Conservation (phyloP, 2,888 invertebrate species). For the Gerosis bhagava region DNA sequence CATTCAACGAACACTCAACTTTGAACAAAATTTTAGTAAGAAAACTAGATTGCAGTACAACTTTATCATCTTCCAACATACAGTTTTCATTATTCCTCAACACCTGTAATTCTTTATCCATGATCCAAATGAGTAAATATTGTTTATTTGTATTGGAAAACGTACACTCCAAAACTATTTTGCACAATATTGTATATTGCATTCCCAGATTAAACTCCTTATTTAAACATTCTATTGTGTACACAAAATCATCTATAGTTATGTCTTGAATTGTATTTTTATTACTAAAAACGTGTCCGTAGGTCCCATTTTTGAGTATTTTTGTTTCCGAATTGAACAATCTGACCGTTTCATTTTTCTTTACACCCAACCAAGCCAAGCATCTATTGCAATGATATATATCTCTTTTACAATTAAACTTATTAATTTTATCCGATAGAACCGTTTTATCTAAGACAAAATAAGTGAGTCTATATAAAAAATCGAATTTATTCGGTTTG, state of each 20-base stretch:
- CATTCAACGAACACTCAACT: constrained; percentile 64
- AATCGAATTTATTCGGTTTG: constrained; percentile 76
- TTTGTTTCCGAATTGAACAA: constrained; percentile 82
- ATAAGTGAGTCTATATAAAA: constrained; percentile 81
- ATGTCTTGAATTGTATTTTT: constrained; percentile 45
- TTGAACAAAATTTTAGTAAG: constrained; percentile 83
- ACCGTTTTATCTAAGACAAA: constrained; percentile 70
- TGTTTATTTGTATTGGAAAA: constrained; percentile 65
- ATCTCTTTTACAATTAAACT: constrained; percentile 67
- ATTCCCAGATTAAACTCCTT: constrained; percentile 71
- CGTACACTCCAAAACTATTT: constrained; percentile 77
- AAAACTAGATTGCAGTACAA: constrained; percentile 64
- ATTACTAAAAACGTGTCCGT: constrained; percentile 51
- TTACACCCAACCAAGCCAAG: constrained; percentile 80
- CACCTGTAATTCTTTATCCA: constrained; percentile 83
- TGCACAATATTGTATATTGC: constrained; percentile 77
- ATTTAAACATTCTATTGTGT: constrained; percentile 74
- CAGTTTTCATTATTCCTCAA: constrained; percentile 52
- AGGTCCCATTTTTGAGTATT: constrained; percentile 51
- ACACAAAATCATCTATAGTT: constrained; percentile 75
- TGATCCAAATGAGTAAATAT: constrained; percentile 82
- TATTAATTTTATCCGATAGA: constrained; percentile 65
- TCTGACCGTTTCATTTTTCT: constrained; percentile 65
- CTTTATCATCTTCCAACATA: constrained; percentile 47
- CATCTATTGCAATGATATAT: constrained; percentile 82